A percentile compares a stretch with the other conserved stretches of the same genome.
Evolutionary conservation across 2,797 vertebrate species (phyloP).

Genomic region (Anas flavirostris): DNA sequence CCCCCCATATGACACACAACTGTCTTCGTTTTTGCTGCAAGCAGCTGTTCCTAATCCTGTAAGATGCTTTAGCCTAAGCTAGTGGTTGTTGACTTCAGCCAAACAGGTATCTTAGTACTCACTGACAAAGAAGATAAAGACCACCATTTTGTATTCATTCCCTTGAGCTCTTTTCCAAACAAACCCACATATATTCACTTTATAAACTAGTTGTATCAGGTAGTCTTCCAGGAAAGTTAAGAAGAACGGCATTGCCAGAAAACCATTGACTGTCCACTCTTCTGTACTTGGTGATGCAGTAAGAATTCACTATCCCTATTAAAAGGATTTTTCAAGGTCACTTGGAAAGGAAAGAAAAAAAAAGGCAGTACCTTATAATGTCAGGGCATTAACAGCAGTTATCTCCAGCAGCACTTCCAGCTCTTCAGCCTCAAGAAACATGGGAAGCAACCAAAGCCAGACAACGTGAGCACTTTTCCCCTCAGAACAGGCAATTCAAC

Average conservation of each 20-base stretch:
- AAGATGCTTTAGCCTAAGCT: not conserved
- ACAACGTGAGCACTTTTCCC: accelerated
- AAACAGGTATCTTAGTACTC: not conserved
- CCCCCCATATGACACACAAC: not conserved
- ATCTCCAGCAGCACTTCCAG: not conserved
- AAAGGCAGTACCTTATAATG: not conserved
- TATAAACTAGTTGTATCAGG: not conserved
- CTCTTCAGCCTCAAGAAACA: not conserved
- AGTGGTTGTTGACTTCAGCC: not conserved
- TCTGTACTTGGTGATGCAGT: not conserved
- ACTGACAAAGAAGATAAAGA: not conserved
- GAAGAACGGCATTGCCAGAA: not conserved
- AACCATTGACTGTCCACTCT: not conserved
- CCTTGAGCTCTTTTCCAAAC: not conserved
- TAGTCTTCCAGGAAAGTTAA: not conserved
- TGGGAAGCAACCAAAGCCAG: not conserved
- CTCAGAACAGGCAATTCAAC: not conserved
- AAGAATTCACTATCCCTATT: not conserved
- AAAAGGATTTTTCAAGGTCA: constrained; percentile 17
- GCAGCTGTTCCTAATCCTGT: not conserved
- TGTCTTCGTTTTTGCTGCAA: not conserved
- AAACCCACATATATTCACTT: not conserved
- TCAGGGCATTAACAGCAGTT: not conserved
- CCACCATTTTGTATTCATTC: not conserved
- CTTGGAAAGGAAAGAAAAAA: not conserved